Conservation (phyloP, 2,113 vertebrate genomes). For the Antechinus flavipes region DNA sequence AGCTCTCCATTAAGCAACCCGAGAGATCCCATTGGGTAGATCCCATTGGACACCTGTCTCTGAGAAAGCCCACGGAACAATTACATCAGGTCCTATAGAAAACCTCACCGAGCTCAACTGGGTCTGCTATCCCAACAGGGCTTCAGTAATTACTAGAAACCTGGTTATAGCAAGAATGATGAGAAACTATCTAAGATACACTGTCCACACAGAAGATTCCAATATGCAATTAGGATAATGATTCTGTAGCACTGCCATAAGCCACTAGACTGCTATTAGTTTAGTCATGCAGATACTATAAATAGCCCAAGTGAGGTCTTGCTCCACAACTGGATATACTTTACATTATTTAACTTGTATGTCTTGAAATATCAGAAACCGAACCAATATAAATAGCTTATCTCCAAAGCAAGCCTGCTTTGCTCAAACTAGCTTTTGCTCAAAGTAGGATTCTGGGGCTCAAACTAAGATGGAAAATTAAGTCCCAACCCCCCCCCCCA, state of each 20-base stretch:
- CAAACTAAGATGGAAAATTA: neutral
- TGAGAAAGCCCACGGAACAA: neutral
- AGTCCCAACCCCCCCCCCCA: neutral
- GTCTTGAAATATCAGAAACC: conserved; percentile 75
- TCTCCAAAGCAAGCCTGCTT: neutral
- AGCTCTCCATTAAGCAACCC: neutral
- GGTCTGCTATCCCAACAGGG: conserved; percentile 45
- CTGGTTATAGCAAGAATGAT: conserved; percentile 65
- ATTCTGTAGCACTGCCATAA: conserved; percentile 53
- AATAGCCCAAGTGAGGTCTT: conserved; percentile 74
- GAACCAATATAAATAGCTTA: neutral
- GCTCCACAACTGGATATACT: conserved; percentile 61
- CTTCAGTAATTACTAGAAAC: conserved; percentile 58
- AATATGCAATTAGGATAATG: conserved; percentile 73
- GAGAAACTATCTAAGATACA: conserved; percentile 64
- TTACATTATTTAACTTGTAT: conserved; percentile 79
- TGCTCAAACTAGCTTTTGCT: too few relatives aligned
- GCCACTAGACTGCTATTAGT: conserved; percentile 68
- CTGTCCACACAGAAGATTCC: conserved; percentile 71
- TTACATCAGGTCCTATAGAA: conserved; percentile 25
- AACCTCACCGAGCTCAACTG: neutral
- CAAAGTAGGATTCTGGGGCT: neutral
- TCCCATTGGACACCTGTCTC: neutral
- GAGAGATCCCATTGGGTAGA: neutral
- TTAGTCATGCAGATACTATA: conserved; percentile 79